Percentiles rank a stretch among this genome's conserved stretches.
phyloP scores from a whole-genome alignment of 2,797 vertebrate genomes.

The Dallia pectoralis region DNA sequence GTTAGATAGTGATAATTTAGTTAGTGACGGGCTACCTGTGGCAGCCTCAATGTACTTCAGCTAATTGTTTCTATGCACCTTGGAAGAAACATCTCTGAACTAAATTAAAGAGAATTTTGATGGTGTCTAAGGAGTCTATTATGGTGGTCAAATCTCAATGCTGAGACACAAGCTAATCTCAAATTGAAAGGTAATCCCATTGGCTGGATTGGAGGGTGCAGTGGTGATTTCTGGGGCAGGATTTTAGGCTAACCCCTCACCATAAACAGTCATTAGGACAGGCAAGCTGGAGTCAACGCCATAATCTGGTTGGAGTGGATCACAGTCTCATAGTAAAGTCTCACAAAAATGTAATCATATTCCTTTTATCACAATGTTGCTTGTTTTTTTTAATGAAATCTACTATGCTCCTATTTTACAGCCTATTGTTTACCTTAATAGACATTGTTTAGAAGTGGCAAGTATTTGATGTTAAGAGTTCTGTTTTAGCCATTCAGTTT shows the following conservation, averaged over 20 bases:
- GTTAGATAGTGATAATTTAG: neutral
- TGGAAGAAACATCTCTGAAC: neutral
- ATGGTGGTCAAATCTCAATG: neutral
- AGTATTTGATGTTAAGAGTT: neutral
- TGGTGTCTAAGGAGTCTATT: neutral
- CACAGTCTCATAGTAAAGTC: too few species aligned
- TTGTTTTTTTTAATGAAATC: neutral
- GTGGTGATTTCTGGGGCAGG: constrained; percentile 13
- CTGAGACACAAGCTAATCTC: constrained; percentile 29
- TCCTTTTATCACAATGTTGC: constrained; percentile 46
- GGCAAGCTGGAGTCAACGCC: constrained; percentile 16
- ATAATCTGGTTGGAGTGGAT: constrained; percentile 55
- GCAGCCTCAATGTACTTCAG: neutral
- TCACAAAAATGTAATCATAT: constrained; percentile 35
- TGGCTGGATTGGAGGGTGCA: constrained; percentile 13
- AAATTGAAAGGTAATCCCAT: constrained; percentile 43
- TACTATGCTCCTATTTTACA: neutral
- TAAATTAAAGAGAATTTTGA: neutral
- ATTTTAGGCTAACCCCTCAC: neutral
- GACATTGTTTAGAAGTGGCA: neutral
- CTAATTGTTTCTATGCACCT: neutral
- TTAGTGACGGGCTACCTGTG: neutral
- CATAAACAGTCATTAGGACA: constrained; percentile 19
- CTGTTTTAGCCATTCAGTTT: neutral
- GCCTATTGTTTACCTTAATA: neutral